Evolutionary conservation across 2,888 invertebrate genomes (phyloP), one percentile per base, ranked within the genome.

Genomic region (Lasioglossum calceatum): DNA sequence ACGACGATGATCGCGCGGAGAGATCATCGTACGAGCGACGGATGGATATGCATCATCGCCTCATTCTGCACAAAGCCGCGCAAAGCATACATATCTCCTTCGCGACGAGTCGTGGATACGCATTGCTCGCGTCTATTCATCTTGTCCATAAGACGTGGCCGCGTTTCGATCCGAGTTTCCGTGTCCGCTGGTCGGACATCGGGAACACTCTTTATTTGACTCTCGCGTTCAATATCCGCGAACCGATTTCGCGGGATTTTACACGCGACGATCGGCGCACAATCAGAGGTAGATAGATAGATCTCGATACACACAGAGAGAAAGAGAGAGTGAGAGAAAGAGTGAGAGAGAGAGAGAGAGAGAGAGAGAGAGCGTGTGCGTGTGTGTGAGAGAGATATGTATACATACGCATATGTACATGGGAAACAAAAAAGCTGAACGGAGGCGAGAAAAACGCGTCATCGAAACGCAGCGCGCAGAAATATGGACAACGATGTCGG

Each of bases 401-500:
- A 50, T 70, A 44, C n/a, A 71, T 4, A 47, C 47, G 16, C 70
- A 72, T n/a, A 47, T 19, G 36, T 23, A 54, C 23, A 36, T 36
- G 36, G 7, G 2, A 27, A 39, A 19, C n/a, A 44, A 50, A 70
- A 27, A 70, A 71, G 70, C 19, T 76, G 64, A 81, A 73, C 32
- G 77, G 79, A 77, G 61, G 32, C 16, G 32, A 72, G 10, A 54
- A 70, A 70, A 76, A 23, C n/a, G 42, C 19, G 23, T 50, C 88
- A 76, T 91, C 89, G 91, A 91, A 91, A 91, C 89, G 91, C 90
- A 88, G 89, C 90, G 87, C 86, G 90, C 90, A 88, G 92, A 91
- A 85, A 88, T 92, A 94, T 94, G 95, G 94, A 94, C 95, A 95
- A 94, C 92, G 94, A 94, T 95, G 94, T 94, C 94, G 93, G 92